These are phyloP conservation scores for Sebastes glaucus DNA, from an alignment of 2,797 vertebrate genomes.

Conservation along the genomic window DNA sequence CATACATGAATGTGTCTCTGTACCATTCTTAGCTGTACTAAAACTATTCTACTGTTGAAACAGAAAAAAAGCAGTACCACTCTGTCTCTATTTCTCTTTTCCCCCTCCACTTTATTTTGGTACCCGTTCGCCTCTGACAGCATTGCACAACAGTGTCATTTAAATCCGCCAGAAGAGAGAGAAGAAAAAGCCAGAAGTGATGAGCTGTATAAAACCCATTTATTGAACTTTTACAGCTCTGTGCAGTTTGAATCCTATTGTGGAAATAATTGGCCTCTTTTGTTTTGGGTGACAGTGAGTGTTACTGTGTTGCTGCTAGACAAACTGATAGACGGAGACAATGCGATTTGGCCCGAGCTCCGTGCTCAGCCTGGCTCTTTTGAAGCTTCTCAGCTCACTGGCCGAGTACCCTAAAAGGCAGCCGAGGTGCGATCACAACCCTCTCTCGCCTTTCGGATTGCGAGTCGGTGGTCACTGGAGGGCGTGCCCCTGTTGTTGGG, in stretches of 20 bases:
- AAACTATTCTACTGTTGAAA: conserved; percentile 6
- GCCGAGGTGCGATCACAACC: conserved; percentile 27
- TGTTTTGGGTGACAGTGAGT: conserved; percentile 44
- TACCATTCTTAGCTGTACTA: background rate
- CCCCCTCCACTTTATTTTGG: conserved; percentile 20
- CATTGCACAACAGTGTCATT: conserved; percentile 41
- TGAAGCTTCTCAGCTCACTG: conserved; percentile 42
- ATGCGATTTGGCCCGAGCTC: conserved; percentile 6
- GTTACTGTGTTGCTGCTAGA: conserved; percentile 7
- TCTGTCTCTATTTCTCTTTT: conserved; percentile 14
- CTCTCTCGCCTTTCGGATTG: background rate
- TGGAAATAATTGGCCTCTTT: conserved; percentile 64
- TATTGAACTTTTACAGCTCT: conserved; percentile 41
- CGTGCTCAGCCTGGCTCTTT: conserved; percentile 29
- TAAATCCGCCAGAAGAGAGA: conserved; percentile 37
- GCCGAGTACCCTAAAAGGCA: conserved; percentile 9
- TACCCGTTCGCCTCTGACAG: conserved; percentile 32
- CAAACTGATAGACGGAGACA: conserved; percentile 33
- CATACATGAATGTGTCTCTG: background rate
- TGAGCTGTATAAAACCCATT: conserved; percentile 48
- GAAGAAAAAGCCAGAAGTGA: conserved; percentile 24
- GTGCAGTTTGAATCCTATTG: conserved; percentile 40
- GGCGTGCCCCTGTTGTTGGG: conserved; percentile 41
- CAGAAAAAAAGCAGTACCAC: conserved; percentile 10
- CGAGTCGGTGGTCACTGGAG: conserved; percentile 31